Conservation (phyloP, 2,888 invertebrate genomes). For the Drosophila dives region DNA sequence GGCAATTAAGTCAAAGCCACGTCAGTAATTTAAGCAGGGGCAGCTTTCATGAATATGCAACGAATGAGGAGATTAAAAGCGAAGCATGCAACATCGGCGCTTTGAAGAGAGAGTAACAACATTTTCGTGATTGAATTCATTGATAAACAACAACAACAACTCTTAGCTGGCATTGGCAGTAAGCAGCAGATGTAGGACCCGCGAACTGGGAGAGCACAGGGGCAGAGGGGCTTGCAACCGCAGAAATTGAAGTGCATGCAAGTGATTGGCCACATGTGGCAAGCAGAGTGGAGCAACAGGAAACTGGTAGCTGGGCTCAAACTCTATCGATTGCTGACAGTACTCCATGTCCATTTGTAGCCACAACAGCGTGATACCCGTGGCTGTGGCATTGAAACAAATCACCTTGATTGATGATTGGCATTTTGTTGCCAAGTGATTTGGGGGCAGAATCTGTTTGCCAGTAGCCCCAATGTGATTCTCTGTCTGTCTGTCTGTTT, state of each 20-base stretch:
- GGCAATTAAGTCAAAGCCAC: conserved; percentile 76
- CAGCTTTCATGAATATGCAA: conserved; percentile 71
- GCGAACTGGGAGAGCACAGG: neutral
- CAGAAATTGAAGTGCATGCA: conserved; percentile 69
- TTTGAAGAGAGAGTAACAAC: conserved; percentile 42
- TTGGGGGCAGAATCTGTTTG: conserved; percentile 11
- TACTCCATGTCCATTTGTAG: conserved; percentile 49
- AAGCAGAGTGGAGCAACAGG: conserved; percentile 57
- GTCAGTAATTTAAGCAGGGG: conserved; percentile 66
- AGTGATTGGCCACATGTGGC: conserved; percentile 76
- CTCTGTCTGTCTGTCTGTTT: neutral
- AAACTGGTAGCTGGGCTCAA: conserved; percentile 20
- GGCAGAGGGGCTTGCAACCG: conserved; percentile 14
- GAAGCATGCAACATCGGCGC: conserved; percentile 21
- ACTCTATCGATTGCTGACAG: conserved; percentile 7
- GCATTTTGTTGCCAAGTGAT: conserved; percentile 72
- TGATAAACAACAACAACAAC: conserved; percentile 66
- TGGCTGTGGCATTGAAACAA: conserved; percentile 79
- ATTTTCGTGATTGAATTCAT: conserved; percentile 78
- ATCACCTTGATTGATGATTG: conserved; percentile 84
- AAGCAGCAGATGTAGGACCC: neutral
- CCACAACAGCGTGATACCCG: conserved; percentile 74
- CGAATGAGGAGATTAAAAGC: conserved; percentile 38
- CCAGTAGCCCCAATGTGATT: conserved; percentile 21
- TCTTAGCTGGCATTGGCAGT: neutral